A percentile compares a stretch with the other conserved stretches of the same genome.
Conservation (phyloP, 2,888 invertebrate genomes). For the Plemyria rubiginata region DNA sequence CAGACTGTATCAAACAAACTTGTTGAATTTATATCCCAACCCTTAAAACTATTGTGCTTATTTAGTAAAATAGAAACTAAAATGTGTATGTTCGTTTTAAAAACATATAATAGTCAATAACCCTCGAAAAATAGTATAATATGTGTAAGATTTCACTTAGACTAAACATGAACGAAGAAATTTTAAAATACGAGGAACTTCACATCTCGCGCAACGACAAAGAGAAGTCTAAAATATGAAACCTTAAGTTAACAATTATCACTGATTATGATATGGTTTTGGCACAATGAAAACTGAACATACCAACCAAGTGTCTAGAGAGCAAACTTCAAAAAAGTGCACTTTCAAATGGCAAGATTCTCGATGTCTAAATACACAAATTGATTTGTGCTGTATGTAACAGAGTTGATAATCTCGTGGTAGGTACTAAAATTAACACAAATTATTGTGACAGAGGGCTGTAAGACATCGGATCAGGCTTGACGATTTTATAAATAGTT, state of each 20-base stretch:
- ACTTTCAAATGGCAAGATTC: slow-evolving; percentile 57
- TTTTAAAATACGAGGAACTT: slow-evolving; percentile 73
- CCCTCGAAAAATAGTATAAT: slow-evolving; percentile 81
- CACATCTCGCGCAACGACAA: slow-evolving; percentile 56
- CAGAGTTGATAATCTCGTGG: slow-evolving; percentile 27
- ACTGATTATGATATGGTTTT: slow-evolving; percentile 80
- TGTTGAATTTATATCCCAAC: slow-evolving; percentile 70
- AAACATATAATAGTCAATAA: slow-evolving; percentile 70
- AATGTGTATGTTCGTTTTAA: slow-evolving; percentile 64
- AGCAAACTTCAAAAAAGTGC: slow-evolving; percentile 50
- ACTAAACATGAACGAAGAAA: slow-evolving; percentile 62
- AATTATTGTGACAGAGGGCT: slow-evolving; percentile 10
- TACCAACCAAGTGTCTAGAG: slow-evolving; percentile 54
- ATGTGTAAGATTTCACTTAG: slow-evolving; percentile 71
- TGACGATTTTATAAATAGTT: background rate
- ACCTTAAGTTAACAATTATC: slow-evolving; percentile 67
- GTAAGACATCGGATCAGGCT: slow-evolving; percentile 4
- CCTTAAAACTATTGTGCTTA: slow-evolving; percentile 80
- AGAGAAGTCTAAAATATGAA: slow-evolving; percentile 49
- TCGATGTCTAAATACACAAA: slow-evolving; percentile 41
- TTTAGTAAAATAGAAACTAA: slow-evolving; percentile 64
- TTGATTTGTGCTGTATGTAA: slow-evolving; percentile 32
- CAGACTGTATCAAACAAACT: slow-evolving; percentile 53
- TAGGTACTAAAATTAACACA: slow-evolving; percentile 35
- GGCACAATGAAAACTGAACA: slow-evolving; percentile 66